phyloP scores from a whole-genome alignment of 1,140 invertebrate species.

The Mactra quadrangularis region DNA sequence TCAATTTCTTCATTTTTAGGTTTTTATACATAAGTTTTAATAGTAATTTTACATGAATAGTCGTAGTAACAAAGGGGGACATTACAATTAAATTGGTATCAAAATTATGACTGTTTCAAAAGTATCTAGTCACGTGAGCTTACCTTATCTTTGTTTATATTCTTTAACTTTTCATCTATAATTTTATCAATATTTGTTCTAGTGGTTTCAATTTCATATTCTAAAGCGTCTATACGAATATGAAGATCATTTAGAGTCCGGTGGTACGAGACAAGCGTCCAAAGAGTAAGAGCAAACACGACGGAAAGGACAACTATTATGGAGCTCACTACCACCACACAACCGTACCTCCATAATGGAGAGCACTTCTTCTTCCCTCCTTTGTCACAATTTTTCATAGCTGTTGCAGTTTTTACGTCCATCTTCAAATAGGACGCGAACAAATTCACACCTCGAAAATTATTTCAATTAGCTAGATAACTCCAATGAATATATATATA shows the following conservation, averaged over 20 bases:
- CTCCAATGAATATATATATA: no score
- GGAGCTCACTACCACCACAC: background rate
- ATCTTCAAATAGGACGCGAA: background rate
- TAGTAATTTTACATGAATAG: no score
- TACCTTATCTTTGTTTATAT: slow-evolving; percentile 43
- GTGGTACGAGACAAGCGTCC: slow-evolving; percentile 46
- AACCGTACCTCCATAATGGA: slow-evolving; percentile 24
- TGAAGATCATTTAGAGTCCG: slow-evolving; percentile 26
- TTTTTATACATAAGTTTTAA: no score
- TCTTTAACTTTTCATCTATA: slow-evolving; percentile 48
- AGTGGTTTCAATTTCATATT: slow-evolving; percentile 36
- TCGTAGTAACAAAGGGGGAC: no score
- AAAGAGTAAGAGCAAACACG: slow-evolving; percentile 24
- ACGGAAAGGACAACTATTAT: slow-evolving; percentile 1
- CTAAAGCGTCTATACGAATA: slow-evolving; percentile 13
- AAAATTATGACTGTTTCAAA: no score
- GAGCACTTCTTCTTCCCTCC: background rate
- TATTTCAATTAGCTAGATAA: no score
- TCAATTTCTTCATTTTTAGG: no score
- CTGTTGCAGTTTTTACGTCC: slow-evolving; percentile 17
- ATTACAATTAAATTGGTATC: no score
- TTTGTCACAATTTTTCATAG: background rate
- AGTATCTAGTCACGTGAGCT: no score
- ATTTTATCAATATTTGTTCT: slow-evolving; percentile 50
- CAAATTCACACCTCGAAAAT: no score